Base-by-base conservation (phyloP, 2,888 invertebrate species). In the Campoletis raptor region DNA sequence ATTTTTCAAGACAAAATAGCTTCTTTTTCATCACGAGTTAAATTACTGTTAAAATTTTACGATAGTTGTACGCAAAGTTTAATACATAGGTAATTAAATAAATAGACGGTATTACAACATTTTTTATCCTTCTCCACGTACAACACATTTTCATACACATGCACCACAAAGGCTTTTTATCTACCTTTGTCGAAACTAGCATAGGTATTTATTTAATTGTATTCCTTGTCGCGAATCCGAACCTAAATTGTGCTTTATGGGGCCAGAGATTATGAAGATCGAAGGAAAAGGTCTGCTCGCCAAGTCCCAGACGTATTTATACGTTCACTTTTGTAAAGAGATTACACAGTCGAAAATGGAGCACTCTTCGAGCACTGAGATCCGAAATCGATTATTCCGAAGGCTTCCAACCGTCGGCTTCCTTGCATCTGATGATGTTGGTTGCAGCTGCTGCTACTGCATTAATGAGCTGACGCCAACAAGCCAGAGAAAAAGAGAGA, bases 291-390 rank as follows among this genome's bases (percentile, higher is more conserved):
- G 48, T 74, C 67, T 70, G 69, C 24, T 72, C 54, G 21, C 40
- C n/a, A 73, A 36, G 36, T n/a, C 12, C 36, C 30, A 64, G 72
- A 73, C 45, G 67, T 54, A 67, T 67, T 66, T 80, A 48, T 48
- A 80, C n/a, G 81, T 67, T 66, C 21, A 57, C 77, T 74, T 66
- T 61, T 76, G 85, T 52, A 83, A 79, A 77, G 72, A 83, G 81
- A 85, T 79, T 83, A 42, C 40, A 52, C 48, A 61, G 74, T 77
- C 83, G 86, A 88, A 89, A 89, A 89, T 88, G 89, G 89, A 87
- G 86, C 88, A 89, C 87, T 84, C 77, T 45, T 74, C 82, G 82
- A 81, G 57, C 30, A 24, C 81, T 73, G 76, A 82, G 83, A 85
- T 83, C 73, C 77, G 42, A 83, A 86, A 86, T 86, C 77, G 83